These are phyloP conservation scores for Plemyria rubiginata DNA, from an alignment of 2,888 invertebrate species.

Conservation along the genomic window DNA sequence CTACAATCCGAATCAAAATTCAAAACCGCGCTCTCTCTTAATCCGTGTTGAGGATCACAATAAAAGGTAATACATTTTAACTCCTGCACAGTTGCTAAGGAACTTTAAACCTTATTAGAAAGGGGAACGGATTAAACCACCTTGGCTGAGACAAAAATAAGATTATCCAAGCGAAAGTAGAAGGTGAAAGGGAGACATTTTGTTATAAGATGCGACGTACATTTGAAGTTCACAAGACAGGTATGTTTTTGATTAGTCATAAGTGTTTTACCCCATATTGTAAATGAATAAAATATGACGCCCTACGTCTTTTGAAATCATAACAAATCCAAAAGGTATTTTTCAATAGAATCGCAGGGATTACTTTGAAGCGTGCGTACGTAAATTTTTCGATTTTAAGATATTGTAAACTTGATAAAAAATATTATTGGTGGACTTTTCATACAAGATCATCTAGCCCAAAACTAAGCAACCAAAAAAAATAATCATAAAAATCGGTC, in stretches of 20 bases:
- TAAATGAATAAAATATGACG: background rate
- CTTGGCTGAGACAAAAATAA: constrained; percentile 70
- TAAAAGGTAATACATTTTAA: constrained; percentile 85
- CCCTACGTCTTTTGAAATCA: background rate
- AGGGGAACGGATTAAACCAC: constrained; percentile 57
- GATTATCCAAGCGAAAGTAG: constrained; percentile 84
- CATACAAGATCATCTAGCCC: too few species aligned
- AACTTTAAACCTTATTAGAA: constrained; percentile 63
- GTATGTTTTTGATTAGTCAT: constrained; percentile 30
- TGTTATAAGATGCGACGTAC: constrained; percentile 62
- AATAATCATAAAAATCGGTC: too few species aligned
- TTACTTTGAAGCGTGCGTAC: too few species aligned
- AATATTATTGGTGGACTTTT: too few species aligned
- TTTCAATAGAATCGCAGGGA: too few species aligned
- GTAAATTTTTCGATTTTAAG: too few species aligned
- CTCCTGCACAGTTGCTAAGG: constrained; percentile 55
- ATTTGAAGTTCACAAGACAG: constrained; percentile 41
- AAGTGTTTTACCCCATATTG: background rate
- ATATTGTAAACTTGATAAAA: too few species aligned
- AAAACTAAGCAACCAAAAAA: too few species aligned
- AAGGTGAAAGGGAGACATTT: constrained; percentile 85
- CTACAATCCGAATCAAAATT: constrained; percentile 84
- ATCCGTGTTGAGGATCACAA: constrained; percentile 85
- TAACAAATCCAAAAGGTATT: too few species aligned
- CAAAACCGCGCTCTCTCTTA: constrained; percentile 85